A percentile compares a stretch with the other conserved stretches of the same genome.
Conservation (phyloP, 2,797 vertebrate species). For the Paedocypris micromegethes region DNA sequence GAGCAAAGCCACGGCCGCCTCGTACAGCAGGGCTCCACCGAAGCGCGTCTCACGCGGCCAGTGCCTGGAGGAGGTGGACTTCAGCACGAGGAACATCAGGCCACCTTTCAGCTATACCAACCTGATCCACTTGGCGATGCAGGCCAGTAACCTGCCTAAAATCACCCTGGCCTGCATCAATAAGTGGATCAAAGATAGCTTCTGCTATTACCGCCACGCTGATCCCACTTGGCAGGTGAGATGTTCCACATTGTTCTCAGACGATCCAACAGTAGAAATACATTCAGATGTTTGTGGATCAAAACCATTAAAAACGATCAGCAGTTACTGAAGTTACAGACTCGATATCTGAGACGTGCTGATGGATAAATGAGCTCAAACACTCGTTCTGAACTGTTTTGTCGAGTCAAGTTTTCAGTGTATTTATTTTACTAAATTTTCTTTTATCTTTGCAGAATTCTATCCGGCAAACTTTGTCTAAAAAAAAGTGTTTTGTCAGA, state of each 20-base stretch:
- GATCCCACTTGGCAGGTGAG: conserved; percentile 96
- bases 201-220: conserved; percentile 92
- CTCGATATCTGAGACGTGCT: too few species aligned
- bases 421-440: conserved; percentile 7
- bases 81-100: conserved; percentile 83
- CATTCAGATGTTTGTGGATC: not conserved
- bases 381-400: not conserved
- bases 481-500: conserved; percentile 98
- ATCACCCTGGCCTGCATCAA: conserved; percentile 95
- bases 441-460: conserved; percentile 75
- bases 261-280: not conserved
- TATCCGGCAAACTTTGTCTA: conserved; percentile 91
- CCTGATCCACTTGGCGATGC: conserved; percentile 98
- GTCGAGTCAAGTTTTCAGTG: too few species aligned
- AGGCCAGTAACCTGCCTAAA: conserved; percentile 86
- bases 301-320: too few species aligned
- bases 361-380: too few species aligned
- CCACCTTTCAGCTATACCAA: conserved; percentile 93
- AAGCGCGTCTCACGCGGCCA: conserved; percentile 70
- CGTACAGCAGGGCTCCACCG: conserved; percentile 68
- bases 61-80: conserved; percentile 84
- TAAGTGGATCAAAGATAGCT: conserved; percentile 96
- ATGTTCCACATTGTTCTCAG: too few species aligned
- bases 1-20: conserved; percentile 83
- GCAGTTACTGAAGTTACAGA: too few species aligned